Evolutionary conservation across 2,888 invertebrate genomes (phyloP).

Genomic region (Cepaea hortensis): DNA sequence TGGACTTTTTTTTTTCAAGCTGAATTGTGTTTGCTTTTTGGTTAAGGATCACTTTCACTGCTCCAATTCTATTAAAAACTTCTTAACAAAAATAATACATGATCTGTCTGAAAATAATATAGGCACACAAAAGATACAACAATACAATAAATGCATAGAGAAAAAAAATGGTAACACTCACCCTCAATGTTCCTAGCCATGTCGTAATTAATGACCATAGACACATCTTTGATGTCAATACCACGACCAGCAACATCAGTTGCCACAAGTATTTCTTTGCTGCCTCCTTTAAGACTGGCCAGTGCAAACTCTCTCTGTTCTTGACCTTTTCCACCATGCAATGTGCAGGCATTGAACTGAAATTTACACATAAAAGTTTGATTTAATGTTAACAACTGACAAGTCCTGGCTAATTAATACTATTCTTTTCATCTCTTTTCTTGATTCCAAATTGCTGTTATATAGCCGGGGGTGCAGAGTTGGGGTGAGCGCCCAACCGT

Average conservation of each 20-base stretch:
- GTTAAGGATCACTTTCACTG: too few species aligned
- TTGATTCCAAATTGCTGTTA: too few species aligned
- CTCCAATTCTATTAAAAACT: too few species aligned
- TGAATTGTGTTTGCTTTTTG: too few species aligned
- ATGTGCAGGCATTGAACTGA: slow-evolving; percentile 93
- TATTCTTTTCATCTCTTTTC: too few species aligned
- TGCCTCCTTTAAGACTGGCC: slow-evolving; percentile 94
- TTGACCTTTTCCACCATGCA: slow-evolving; percentile 99
- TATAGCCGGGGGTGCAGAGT: too few species aligned
- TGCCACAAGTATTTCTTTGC: slow-evolving; percentile 98
- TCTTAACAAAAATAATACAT: too few species aligned
- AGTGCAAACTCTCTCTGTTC: slow-evolving; percentile 99
- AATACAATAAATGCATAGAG: neutral
- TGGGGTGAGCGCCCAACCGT: too few species aligned
- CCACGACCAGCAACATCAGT: slow-evolving; percentile 99
- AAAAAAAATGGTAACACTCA: neutral
- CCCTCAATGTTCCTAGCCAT: slow-evolving; percentile 98
- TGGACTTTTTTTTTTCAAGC: too few species aligned
- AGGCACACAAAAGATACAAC: neutral
- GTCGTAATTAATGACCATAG: slow-evolving; percentile 99
- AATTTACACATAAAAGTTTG: neutral
- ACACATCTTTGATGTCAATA: slow-evolving; percentile 99
- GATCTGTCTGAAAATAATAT: neutral
- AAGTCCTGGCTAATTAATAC: too few species aligned
- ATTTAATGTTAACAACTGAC: too few species aligned